Conservation (phyloP, 2,888 invertebrate species). For the Aricia artaxerxes region DNA sequence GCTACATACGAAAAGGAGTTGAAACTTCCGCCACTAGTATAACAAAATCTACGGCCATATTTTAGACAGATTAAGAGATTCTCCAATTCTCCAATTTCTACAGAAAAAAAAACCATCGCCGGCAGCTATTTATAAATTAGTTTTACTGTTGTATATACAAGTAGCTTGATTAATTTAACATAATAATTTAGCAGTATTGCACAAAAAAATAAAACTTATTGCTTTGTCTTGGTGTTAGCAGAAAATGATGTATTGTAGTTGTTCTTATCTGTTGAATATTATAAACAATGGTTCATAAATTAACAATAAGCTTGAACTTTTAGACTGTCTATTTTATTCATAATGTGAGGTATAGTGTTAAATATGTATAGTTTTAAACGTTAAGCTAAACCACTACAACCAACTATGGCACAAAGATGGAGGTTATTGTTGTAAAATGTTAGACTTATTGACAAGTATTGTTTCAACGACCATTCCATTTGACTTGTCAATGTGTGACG, state of each 20-base stretch:
- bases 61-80: too few relatives aligned
- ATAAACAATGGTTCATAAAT: conserved; percentile 2
- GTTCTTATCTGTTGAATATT: not conserved
- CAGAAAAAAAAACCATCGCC: too few relatives aligned
- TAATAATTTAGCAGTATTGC: too few relatives aligned
- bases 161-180: too few relatives aligned
- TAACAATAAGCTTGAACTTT: not conserved
- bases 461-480: conserved; percentile 41
- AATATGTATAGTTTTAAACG: not conserved
- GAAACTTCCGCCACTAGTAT: too few relatives aligned
- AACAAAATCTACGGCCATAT: too few relatives aligned
- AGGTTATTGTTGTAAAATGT: conserved; percentile 13
- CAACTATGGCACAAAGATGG: not conserved
- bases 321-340: not conserved
- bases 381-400: not conserved
- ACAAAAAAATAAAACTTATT: too few relatives aligned
- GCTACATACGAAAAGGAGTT: too few relatives aligned
- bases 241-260: not conserved
- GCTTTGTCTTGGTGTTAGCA: not conserved
- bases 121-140: too few relatives aligned
- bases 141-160: too few relatives aligned
- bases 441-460: not conserved
- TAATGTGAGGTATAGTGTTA: not conserved
- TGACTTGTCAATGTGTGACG: conserved; percentile 45
- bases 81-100: too few relatives aligned